Evolutionary conservation across 2,113 vertebrate genomes (phyloP).

Genomic region (Gallinago media): DNA sequence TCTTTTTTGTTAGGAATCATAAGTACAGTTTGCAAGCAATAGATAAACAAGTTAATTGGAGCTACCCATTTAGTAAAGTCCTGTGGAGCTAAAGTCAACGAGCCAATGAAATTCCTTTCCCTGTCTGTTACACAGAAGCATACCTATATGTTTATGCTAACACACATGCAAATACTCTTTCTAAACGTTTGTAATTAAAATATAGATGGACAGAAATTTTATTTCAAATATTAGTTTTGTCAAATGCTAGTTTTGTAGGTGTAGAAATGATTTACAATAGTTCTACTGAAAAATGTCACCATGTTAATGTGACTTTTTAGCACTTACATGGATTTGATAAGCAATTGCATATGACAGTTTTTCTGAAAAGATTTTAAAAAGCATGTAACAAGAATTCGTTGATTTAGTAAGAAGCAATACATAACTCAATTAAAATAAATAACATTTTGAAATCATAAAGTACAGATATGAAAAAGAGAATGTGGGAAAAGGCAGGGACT

Average conservation of each 20-base stretch:
- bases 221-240: background rate
- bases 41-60: background rate
- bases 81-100: background rate
- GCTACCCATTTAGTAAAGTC: background rate
- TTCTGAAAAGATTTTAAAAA: background rate
- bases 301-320: background rate
- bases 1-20: background rate
- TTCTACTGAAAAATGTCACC: background rate
- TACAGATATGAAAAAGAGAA: background rate
- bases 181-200: background rate
- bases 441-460: background rate
- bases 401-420: background rate
- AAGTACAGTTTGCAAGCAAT: background rate
- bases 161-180: background rate
- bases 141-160: background rate
- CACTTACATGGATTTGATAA: background rate
- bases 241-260: background rate
- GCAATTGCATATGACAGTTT: background rate
- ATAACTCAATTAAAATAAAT: background rate
- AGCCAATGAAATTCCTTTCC: background rate
- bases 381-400: background rate
- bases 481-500: background rate
- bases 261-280: background rate
- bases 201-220: background rate
- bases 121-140: rapidly evolving